Base-by-base conservation (phyloP, 2,888 invertebrate genomes). In the Plebejus anna region DNA sequence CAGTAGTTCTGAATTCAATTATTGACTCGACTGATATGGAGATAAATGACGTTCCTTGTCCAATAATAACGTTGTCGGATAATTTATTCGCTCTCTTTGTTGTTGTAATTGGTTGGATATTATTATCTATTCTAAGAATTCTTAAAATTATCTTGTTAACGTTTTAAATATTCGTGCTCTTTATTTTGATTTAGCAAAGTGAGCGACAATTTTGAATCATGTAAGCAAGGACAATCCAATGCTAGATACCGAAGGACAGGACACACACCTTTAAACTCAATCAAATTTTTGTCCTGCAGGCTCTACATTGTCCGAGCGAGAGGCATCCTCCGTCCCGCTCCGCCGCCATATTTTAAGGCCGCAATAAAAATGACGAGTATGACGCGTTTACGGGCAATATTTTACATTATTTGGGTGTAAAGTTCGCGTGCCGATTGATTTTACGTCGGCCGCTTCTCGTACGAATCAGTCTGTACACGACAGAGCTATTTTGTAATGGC, bases 401-500 rank as follows among this genome's bases (percentile, higher is more conserved):
- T 93, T 92, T 92, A 92, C 91, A 90, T 91, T 91, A 91, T 91
- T 90, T 89, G 88, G 90, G 90, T 90, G 91, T 91, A 89, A 89
- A 89, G 89, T 87, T 93, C 89, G 94, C 93, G 92, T 92, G 94
- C 89, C 91, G 92, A 93, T 94, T 93, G 94, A 93, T 94, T 93
- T 90, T 92, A 89, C 87, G 91, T 90, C 91, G 88, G 91, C 87
- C 87, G 88, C 89, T 88, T 90, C 89, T 88, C 90, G 89, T 92
- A 91, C 92, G 90, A 91, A 92, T 92, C 90, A 90, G 88, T 88
- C 80, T 87, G 86, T 91, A 92, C 90, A 89, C 88, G 89, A 84
- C 85, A 88, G 86, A 88, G 86, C 89, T 91, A 91, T 90, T 90
- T 88, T 87, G 90, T 91, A 92, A 92, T 92, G 90, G 88, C 84